Evolutionary conservation across 2,888 invertebrate genomes (phyloP).

Genomic region (Cerastis leucographa): DNA sequence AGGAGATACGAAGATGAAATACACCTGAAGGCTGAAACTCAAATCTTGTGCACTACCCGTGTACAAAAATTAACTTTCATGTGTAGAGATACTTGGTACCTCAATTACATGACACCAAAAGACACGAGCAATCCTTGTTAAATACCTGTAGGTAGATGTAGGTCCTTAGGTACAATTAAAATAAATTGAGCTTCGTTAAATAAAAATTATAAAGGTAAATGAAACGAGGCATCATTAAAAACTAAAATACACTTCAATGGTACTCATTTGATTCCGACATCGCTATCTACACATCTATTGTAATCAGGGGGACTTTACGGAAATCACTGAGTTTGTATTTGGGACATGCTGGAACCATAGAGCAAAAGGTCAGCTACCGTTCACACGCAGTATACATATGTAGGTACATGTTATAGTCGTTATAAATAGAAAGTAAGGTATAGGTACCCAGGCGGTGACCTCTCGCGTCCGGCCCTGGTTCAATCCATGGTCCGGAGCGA

Average conservation of each 20-base stretch:
- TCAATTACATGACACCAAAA: neutral
- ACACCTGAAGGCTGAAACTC: neutral
- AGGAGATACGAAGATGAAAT: neutral
- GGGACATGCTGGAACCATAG: neutral
- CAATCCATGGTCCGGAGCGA: too few species aligned
- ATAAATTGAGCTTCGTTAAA: constrained; percentile 23
- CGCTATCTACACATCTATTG: neutral
- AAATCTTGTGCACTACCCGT: neutral
- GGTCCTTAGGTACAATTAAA: constrained; percentile 10
- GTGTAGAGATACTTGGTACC: neutral
- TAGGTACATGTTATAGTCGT: neutral
- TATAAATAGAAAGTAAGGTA: neutral
- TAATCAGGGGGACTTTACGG: neutral
- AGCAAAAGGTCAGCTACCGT: neutral
- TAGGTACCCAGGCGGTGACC: neutral
- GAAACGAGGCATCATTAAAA: constrained; percentile 18
- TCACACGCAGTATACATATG: neutral
- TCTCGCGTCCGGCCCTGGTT: too few species aligned
- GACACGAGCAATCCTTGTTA: neutral
- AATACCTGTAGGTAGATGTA: neutral
- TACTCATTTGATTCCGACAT: constrained; percentile 19
- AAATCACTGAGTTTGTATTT: constrained; percentile 9
- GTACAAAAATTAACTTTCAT: neutral
- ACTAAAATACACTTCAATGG: neutral
- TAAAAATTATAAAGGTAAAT: neutral